Base-by-base conservation (phyloP, 2,797 vertebrate species). In the Rousettus madagascariensis region DNA sequence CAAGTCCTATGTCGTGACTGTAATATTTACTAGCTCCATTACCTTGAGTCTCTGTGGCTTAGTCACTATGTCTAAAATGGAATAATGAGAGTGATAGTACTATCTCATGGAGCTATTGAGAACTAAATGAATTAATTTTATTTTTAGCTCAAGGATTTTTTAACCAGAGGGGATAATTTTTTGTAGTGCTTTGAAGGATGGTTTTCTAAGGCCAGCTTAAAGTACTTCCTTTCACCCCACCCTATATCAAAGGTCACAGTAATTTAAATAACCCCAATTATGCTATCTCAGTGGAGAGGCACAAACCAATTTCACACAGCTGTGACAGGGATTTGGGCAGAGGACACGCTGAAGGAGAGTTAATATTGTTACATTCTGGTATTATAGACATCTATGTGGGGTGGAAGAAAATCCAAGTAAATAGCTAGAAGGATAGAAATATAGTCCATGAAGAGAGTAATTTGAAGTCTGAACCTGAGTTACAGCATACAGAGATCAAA, bases 341-440 rank as follows among this genome's bases (percentile, higher is more conserved):
- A 89, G 84, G 65, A 72, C 63, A 59, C 4, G 6, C 17, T 84
- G 49, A 80, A 94, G 55, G 74, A 75, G 28, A 84, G 20, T 78
- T 93, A 61, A 77, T 66, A 41, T 28, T 19, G 28, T 15, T 66
- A 80, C 63, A 5, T 72, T 28, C 9, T 65, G 30, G 11, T 53
- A 20, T 77, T 59, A 57, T n/a, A 41, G 61, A 46, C 43, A 63
- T 59, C 22, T 80, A 2, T 59, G 22, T 74, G 59, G 55, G n/a
- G 7, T 77, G 30, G 51, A 59, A 91, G 53, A 6, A 66, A 89
- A 94, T 72, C 46, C 86, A 86, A 71, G 59, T 51, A 75, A 90
- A 51, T 26, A 86, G 10, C 55, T 57, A 24, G 20, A 79, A 59
- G 11, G n/a, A 71, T 26, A 61, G 26, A 85, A 59, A 38, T 13